phyloP scores from a whole-genome alignment of 2,888 invertebrate genomes.

The Cataglyphis albicans region DNA sequence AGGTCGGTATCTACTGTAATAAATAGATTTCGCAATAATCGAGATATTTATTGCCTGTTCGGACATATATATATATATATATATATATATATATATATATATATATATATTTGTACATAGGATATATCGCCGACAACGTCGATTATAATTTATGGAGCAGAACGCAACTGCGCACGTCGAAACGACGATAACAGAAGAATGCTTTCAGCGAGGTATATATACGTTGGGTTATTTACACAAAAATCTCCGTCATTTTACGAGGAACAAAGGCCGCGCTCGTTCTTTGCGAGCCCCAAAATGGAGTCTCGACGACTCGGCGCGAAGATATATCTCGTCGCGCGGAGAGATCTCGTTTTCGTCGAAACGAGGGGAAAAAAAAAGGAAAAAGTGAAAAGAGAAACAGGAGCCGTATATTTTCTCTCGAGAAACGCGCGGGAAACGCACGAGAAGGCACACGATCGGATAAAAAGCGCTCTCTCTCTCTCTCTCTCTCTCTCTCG shows the following conservation, averaged over 20 bases:
- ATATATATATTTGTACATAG: background rate
- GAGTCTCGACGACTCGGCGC: conserved; percentile 18
- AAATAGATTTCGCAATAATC: conserved; percentile 34
- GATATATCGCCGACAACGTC: background rate
- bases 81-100: background rate
- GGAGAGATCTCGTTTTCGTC: conserved; percentile 42
- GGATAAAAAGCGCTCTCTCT: conserved; percentile 27
- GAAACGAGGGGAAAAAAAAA: background rate
- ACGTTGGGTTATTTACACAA: conserved; percentile 51
- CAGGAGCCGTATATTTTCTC: conserved; percentile 1
- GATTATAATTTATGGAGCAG: conserved; percentile 48
- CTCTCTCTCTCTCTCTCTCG: conserved; percentile 19
- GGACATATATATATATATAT: background rate
- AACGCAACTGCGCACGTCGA: conserved; percentile 27
- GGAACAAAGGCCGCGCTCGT: conserved; percentile 46
- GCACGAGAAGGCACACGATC: conserved; percentile 8
- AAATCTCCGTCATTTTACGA: conserved; percentile 47
- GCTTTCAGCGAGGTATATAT: conserved; percentile 33
- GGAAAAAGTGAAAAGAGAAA: background rate
- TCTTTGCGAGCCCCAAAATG: conserved; percentile 12
- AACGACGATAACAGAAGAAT: conserved; percentile 55
- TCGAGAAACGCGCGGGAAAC: conserved; percentile 9
- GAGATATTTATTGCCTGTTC: conserved; percentile 33
- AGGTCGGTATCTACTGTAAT: conserved; percentile 9
- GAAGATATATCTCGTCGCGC: conserved; percentile 18